Base-by-base conservation (phyloP, 2,113 vertebrate genomes). In the Verasper variegatus region DNA sequence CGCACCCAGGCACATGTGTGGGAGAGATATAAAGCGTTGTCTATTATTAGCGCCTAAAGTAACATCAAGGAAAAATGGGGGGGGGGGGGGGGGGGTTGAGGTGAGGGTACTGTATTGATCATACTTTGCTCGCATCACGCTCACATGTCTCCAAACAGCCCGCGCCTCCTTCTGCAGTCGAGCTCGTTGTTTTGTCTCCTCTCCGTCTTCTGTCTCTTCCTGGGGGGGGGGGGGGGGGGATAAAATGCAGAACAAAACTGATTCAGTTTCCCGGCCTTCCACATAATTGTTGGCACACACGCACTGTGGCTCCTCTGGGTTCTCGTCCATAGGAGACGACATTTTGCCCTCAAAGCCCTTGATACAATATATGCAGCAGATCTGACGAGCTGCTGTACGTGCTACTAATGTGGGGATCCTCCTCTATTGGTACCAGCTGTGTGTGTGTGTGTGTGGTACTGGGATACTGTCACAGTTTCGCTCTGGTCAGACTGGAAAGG, bases 381-480 rank as follows among this genome's bases (percentile, higher is more conserved):
- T 85, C 68, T 83, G 20, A 27, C 58, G n/a, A n/a, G 14, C 57
- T 37, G 18, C 77, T 75, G 17, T 54, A 60, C 26, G 13, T 64
- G 14, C 69, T 66, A 66, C 64, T 68, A 60, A 78, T 72, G 63
- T 76, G 56, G 51, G 54, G 62, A 71, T 68, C 72, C 26, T 72
- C 47, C 31, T 72, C 35, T 62, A 90, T 87, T 86, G 79, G 70
- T 78, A n/a, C 61, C 87, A 84, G 77, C 82, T 88, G 78, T 82
- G 78, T 82, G 70, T 69, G 51, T 52, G 51, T 54, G 51, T 54
- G 51, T 60, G 82, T 87, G 75, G 78, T 52, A 65, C 67, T 75
- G 68, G 83, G 78, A 86, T 61, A 86, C 90, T 86, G 91, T 82
- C 45, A 49, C 84, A 88, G 91, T 88, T 90, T 90, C 88, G 88